Conservation (phyloP, 1,140 invertebrate species). For the Cotesia glomerata region DNA sequence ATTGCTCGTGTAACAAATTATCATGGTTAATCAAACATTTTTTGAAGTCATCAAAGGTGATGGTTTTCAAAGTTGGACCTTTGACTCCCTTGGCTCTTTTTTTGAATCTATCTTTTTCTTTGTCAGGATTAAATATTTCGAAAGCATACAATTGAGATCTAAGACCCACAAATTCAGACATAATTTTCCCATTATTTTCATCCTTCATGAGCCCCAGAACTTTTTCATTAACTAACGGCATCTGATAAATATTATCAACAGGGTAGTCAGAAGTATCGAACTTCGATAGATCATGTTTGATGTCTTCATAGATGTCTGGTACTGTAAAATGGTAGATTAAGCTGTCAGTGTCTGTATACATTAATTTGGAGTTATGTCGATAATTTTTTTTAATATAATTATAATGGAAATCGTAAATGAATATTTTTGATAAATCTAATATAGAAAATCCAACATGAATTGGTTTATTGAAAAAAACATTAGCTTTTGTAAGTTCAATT, state of each 20-base stretch:
- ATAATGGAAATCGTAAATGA: too few species aligned
- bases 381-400: too few species aligned
- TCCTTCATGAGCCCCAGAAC: constrained; percentile 28
- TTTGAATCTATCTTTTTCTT: constrained; percentile 2
- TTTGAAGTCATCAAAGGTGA: constrained; percentile 17
- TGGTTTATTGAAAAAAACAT: too few species aligned
- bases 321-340: too few species aligned
- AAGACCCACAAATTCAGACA: too few species aligned
- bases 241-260: constrained; percentile 20
- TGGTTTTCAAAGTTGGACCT: constrained; percentile 8
- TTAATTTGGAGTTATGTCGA: too few species aligned
- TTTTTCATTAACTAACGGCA: constrained; percentile 29
- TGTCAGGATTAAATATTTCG: not conserved
- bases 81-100: constrained; percentile 29
- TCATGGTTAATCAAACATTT: not conserved
- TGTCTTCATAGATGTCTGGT: too few species aligned
- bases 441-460: too few species aligned
- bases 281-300: too few species aligned
- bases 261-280: not conserved
- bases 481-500: too few species aligned
- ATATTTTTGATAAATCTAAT: too few species aligned
- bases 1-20: not conserved
- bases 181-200: not conserved
- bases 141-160: constrained; percentile 17
- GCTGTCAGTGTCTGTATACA: too few species aligned